A percentile compares a stretch with the other conserved stretches of the same genome.
Conservation (phyloP, 2,113 vertebrate species). For the Planiliza haematocheilus region DNA sequence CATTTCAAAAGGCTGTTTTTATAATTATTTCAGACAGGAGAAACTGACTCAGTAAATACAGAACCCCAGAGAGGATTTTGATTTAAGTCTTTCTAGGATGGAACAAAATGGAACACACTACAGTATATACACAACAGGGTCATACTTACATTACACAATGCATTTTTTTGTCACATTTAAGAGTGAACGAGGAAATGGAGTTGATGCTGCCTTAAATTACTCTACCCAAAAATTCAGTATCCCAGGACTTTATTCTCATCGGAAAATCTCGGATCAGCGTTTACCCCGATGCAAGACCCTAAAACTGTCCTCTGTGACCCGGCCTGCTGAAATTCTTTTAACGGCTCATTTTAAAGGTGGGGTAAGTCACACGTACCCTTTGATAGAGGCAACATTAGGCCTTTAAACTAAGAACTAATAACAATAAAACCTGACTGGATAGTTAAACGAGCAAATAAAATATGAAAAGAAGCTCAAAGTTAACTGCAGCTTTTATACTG, state of each 20-base stretch:
- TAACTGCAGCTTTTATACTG: conserved; percentile 47
- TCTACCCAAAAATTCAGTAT: not conserved
- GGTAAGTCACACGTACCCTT: not conserved
- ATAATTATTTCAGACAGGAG: not conserved
- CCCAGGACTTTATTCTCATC: not conserved
- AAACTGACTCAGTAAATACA: not conserved
- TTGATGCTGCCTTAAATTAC: too few relatives aligned
- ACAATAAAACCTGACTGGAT: conserved; percentile 47
- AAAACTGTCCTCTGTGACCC: not conserved
- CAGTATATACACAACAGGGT: not conserved
- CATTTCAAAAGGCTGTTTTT: too few relatives aligned
- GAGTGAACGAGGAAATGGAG: not conserved
- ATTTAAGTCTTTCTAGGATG: not conserved
- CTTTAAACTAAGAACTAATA: conserved; percentile 53
- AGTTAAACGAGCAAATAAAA: conserved; percentile 57
- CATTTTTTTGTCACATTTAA: not conserved
- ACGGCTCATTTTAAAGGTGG: conserved; percentile 22
- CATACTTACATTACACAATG: not conserved
- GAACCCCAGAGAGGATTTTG: too few relatives aligned
- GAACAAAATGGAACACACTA: not conserved
- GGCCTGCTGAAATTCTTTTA: conserved; percentile 14
- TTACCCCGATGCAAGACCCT: not conserved
- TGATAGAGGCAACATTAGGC: conserved; percentile 40
- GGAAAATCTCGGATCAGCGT: not conserved
- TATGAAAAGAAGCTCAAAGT: conserved; percentile 45